Evolutionary conservation across 2,113 vertebrate genomes (phyloP).

Genomic region (Antechinus stuartii): DNA sequence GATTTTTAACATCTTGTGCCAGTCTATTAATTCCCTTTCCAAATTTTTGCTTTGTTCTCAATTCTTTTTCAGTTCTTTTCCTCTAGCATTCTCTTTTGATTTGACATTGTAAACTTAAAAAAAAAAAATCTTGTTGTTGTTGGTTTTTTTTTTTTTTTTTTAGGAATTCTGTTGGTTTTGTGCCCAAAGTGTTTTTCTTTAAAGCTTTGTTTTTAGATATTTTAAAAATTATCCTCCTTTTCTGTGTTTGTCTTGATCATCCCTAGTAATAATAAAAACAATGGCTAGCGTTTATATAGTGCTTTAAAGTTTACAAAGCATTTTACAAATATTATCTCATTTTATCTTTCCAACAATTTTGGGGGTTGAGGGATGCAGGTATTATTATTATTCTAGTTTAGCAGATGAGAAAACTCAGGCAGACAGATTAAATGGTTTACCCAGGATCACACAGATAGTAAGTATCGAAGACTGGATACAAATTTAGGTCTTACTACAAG

Average conservation of each 20-base stretch:
- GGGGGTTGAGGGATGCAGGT: background rate
- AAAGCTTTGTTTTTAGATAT: background rate
- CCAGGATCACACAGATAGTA: background rate
- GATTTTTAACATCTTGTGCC: background rate
- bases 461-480: background rate
- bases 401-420: background rate
- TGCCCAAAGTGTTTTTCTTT: background rate
- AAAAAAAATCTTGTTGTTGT: background rate
- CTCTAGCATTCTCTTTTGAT: background rate
- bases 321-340: background rate
- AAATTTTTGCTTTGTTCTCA: background rate
- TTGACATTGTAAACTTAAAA: background rate
- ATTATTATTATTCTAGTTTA: background rate
- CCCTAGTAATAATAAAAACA: background rate
- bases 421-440: background rate
- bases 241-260: background rate
- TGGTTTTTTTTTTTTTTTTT: background rate
- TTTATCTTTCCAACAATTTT: background rate
- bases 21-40: background rate
- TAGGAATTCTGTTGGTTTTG: background rate
- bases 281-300: background rate
- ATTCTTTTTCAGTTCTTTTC: background rate
- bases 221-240: background rate
- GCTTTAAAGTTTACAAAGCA: background rate
- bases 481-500: background rate